A percentile compares a stretch with the other conserved stretches of the same genome.
Evolutionary conservation across 2,113 vertebrate species (phyloP).

Genomic region (Zosterops borbonicus): DNA sequence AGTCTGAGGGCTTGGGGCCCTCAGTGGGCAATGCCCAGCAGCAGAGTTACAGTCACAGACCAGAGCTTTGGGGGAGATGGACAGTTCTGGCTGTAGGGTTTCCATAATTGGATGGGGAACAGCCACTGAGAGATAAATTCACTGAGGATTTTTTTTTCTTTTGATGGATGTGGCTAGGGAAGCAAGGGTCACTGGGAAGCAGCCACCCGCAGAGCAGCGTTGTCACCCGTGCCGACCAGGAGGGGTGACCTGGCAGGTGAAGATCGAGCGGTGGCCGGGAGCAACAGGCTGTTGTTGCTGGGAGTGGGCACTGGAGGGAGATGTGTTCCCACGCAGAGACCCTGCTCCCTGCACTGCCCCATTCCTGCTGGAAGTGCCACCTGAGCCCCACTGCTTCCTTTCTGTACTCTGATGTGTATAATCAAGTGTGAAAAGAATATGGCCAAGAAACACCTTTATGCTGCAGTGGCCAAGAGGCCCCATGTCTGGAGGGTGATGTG

Average conservation of each 20-base stretch:
- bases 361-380: neutral
- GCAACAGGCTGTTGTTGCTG: constrained; percentile 55
- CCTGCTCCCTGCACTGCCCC: neutral
- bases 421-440: neutral
- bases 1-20: neutral
- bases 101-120: neutral
- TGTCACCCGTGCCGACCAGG: neutral
- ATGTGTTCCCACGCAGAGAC: neutral
- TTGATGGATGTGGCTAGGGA: neutral
- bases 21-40: neutral
- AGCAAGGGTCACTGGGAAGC: neutral
- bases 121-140: neutral
- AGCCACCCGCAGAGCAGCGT: neutral
- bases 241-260: neutral
- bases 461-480: neutral
- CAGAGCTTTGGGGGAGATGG: neutral
- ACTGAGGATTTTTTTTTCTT: neutral
- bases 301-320: constrained; percentile 56
- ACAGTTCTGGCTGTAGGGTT: neutral
- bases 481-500: accelerated
- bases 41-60: neutral
- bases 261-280: neutral
- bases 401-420: accelerated
- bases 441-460: neutral
- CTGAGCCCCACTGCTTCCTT: neutral